Conservation (phyloP, 2,797 vertebrate genomes). For the Acestrorhynchus altus region DNA sequence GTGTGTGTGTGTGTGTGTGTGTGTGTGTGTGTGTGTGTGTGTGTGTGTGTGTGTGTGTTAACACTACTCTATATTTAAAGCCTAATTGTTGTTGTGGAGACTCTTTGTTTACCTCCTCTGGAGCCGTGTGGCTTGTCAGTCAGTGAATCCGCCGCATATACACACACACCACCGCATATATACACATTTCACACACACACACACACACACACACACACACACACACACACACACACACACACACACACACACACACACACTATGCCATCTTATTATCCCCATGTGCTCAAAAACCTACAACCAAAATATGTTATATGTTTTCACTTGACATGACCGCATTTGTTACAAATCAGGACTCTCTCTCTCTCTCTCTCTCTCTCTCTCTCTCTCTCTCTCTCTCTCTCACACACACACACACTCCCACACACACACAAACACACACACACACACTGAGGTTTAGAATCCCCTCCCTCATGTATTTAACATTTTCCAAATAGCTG, state of each 20-base stretch:
- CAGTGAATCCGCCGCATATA: slow-evolving; percentile 47
- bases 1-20: slow-evolving; percentile 48
- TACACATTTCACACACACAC: slow-evolving; percentile 40
- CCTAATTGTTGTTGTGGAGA: slow-evolving; percentile 66
- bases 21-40: slow-evolving; percentile 25
- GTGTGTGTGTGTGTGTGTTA: slow-evolving; percentile 23
- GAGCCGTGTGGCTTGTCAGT: slow-evolving; percentile 58
- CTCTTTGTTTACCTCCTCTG: slow-evolving; percentile 64
- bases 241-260: slow-evolving; percentile 31
- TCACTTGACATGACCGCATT: slow-evolving; percentile 44
- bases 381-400: neutral
- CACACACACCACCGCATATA: slow-evolving; percentile 28
- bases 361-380: neutral
- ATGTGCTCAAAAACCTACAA: slow-evolving; percentile 36
- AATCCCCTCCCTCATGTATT: slow-evolving; percentile 71
- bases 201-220: slow-evolving; percentile 30
- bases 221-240: slow-evolving; percentile 36
- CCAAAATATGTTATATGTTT: slow-evolving; percentile 51
- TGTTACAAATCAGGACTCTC: slow-evolving; percentile 29
- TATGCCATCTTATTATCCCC: slow-evolving; percentile 47
- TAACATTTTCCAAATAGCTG: slow-evolving; percentile 81
- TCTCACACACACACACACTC: too few species aligned
- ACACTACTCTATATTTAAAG: slow-evolving; percentile 64
- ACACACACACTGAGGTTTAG: slow-evolving; percentile 29
- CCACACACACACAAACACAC: slow-evolving; percentile 5